phyloP scores from a whole-genome alignment of 2,797 vertebrate genomes.

The Champsocephalus esox region DNA sequence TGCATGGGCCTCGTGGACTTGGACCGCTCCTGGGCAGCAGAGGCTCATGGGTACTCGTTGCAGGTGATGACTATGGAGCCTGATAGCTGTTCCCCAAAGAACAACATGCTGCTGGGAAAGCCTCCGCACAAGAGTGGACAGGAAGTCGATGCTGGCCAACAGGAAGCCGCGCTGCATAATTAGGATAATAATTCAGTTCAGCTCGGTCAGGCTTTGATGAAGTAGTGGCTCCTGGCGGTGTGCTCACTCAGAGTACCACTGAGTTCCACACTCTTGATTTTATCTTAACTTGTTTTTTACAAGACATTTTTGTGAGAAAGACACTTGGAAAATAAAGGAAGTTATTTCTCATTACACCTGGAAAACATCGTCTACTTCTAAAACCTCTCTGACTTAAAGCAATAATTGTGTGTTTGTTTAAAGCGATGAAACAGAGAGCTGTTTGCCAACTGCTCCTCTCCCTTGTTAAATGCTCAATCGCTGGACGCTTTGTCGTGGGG shows the following conservation, averaged over 20 bases:
- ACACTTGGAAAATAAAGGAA: slow-evolving; percentile 8
- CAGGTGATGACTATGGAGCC: slow-evolving; percentile 96
- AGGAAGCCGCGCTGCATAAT: slow-evolving; percentile 40
- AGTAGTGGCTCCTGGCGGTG: slow-evolving; percentile 9
- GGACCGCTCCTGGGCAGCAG: slow-evolving; percentile 94
- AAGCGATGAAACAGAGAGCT: not conserved
- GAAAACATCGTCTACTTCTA: not conserved
- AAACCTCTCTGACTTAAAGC: slow-evolving; percentile 9
- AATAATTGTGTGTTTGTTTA: not conserved
- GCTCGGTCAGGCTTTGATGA: slow-evolving; percentile 32
- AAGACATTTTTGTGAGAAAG: not conserved
- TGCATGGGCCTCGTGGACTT: slow-evolving; percentile 98
- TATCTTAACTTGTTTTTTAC: slow-evolving; percentile 8
- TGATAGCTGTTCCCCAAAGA: slow-evolving; percentile 96
- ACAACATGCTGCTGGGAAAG: slow-evolving; percentile 94
- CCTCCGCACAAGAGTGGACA: slow-evolving; percentile 16
- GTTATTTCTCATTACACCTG: slow-evolving; percentile 19
- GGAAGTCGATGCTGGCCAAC: slow-evolving; percentile 14
- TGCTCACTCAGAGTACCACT: slow-evolving; percentile 8
- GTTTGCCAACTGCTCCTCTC: not conserved
- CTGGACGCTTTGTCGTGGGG: not conserved
- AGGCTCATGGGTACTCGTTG: slow-evolving; percentile 88
- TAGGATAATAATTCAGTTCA: slow-evolving; percentile 12
- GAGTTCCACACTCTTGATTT: not conserved
- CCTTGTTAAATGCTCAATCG: slow-evolving; percentile 15